A percentile compares a stretch with the other conserved stretches of the same genome.
Evolutionary conservation across 2,797 vertebrate genomes (phyloP).

Genomic region (Okamejei kenojei): DNA sequence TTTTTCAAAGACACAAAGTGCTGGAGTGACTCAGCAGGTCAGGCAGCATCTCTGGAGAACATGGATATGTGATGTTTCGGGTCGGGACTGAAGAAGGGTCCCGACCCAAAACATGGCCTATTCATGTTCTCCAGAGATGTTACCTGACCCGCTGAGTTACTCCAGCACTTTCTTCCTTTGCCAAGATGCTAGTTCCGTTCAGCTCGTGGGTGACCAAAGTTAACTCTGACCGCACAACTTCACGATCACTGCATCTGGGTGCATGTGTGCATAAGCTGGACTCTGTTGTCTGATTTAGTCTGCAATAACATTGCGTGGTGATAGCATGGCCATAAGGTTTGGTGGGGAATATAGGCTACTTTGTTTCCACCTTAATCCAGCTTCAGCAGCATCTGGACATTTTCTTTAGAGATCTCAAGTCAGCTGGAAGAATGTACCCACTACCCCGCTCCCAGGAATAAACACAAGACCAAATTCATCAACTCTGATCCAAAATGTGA

Average conservation of each 20-base stretch:
- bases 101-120: no score
- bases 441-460: neutral
- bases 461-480: neutral
- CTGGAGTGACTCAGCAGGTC: no score
- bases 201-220: neutral
- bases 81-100: no score
- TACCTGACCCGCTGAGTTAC: no score
- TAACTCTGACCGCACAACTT: neutral
- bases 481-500: neutral
- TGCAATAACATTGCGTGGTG: neutral
- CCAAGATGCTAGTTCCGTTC: neutral
- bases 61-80: no score
- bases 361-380: neutral
- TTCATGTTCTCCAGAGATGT: no score
- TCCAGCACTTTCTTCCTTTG: neutral
- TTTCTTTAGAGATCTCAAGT: neutral
- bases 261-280: neutral
- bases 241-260: neutral
- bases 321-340: neutral
- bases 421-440: constrained; percentile 15
- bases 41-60: no score
- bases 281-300: neutral
- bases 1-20: no score
- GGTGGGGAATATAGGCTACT: neutral
- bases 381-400: neutral